phyloP scores from a whole-genome alignment of 2,888 invertebrate species.

The Hypselothyrea guttata region DNA sequence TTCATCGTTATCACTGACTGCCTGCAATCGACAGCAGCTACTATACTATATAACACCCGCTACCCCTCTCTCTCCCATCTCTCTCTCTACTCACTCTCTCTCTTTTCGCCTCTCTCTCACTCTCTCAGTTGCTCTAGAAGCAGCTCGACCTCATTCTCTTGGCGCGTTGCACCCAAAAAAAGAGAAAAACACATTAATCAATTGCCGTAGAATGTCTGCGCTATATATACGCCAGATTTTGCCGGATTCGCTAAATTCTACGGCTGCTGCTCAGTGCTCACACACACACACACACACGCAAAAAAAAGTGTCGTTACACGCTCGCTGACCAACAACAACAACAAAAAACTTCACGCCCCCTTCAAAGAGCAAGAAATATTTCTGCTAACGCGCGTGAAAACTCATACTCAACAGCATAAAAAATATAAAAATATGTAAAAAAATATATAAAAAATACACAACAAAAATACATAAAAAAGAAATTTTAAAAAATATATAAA shows the following conservation, averaged over 20 bases:
- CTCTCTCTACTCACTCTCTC: no score
- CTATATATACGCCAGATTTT: no score
- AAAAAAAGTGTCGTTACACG: constrained; percentile 63
- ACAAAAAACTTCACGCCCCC: constrained; percentile 8
- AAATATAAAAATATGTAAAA: constrained; percentile 9
- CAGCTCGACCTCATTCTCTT: no score
- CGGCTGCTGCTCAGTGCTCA: constrained; percentile 34
- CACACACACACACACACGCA: constrained; percentile 24
- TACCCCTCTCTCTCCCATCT: constrained; percentile 1
- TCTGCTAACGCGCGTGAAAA: constrained; percentile 67
- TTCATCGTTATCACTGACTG: constrained; percentile 73
- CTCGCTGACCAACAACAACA: constrained; percentile 36
- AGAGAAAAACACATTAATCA: constrained; percentile 73
- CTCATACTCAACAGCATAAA: constrained; percentile 62
- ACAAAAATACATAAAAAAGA: no score
- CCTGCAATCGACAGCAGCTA: constrained; percentile 67
- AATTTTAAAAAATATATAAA: no score
- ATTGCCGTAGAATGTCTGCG: constrained; percentile 57
- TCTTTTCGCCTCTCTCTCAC: not conserved
- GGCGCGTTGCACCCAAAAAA: constrained; percentile 40
- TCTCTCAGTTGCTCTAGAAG: constrained; percentile 10
- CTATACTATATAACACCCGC: no score
- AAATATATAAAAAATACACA: constrained; percentile 20
- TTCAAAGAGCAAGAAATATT: not conserved
- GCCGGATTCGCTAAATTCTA: no score